Base-by-base conservation (phyloP, 2,113 vertebrate genomes). In the Stegastes partitus region DNA sequence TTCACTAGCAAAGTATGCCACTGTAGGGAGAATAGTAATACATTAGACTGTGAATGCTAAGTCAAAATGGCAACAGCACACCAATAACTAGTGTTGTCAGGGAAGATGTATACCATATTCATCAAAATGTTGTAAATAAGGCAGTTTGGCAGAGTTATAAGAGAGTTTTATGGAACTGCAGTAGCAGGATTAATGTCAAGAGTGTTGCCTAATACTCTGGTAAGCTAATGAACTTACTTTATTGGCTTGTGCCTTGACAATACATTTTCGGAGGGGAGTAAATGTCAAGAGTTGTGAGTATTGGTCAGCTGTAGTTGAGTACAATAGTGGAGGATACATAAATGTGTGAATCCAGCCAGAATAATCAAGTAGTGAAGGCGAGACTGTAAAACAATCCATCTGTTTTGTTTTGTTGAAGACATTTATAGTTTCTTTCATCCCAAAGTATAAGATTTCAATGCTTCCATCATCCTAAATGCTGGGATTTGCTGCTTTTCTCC, bases 1-100 rank as follows among this genome's bases (percentile, higher is more conserved):
- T 84, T 84, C 25, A 63, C 21, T 5, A 39, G 54, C 26, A 68
- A 83, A 77, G 19, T 56, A 51, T 65, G n/a, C 15, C 25, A 51
- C 25, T 31, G 45, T 12, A 61, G 31, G 59, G 59, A 63, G 57
- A 81, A 73, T 1, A 80, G 31, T n/a, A 47, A 63, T 15, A 34
- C 34, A 61, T 22, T 7, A 62, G 26, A 56, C 23, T 69, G 28
- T 55, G 22, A 69, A 59, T 28, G 25, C 23, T 4, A 62, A 37
- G n/a, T 57, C 31, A 55, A 62, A 70, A 68, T 21, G 37, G 26
- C 28, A 72, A 55, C 14, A 72, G 45, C 28, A 61, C 7, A 59
- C 11, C 0, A 25, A 31, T 19, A 51, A 51, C 50, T 42, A 11
- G 21, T 11, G 25, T 15, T 49, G 45, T 11, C 9, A 1, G 11